Evolutionary conservation across 1,140 invertebrate genomes (phyloP).

Genomic region (Brachionus rotundiformis): DNA sequence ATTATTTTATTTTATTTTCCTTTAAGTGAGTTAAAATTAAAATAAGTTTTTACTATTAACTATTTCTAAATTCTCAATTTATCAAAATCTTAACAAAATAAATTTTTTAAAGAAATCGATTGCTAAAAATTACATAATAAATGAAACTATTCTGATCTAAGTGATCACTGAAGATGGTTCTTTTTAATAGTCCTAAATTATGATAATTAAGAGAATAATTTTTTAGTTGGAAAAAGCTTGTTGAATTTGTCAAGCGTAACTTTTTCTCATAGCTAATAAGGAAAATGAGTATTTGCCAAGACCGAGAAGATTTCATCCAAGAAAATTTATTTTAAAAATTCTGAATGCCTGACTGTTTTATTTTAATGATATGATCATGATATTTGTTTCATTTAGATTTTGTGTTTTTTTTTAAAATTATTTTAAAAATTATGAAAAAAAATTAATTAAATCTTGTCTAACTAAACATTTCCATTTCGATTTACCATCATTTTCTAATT

Average conservation of each 20-base stretch:
- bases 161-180: not conserved
- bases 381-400: conserved; percentile 17
- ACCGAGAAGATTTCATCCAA: not conserved
- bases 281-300: not conserved
- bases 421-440: conserved; percentile 29
- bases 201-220: not conserved
- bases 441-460: conserved; percentile 42
- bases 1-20: not conserved
- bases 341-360: not conserved
- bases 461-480: conserved; percentile 33
- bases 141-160: not conserved
- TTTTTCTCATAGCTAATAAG: not conserved
- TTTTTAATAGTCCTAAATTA: not conserved
- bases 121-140: not conserved
- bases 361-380: not conserved
- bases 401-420: not conserved
- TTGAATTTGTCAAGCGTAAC: not conserved
- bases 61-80: too few relatives aligned
- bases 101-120: not conserved
- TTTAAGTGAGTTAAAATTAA: not conserved
- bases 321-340: not conserved
- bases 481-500: not conserved
- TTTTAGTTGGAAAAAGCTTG: not conserved
- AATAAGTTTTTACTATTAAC: not conserved
- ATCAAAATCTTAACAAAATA: not conserved